A percentile compares a stretch with the other conserved stretches of the same genome.
Conservation (phyloP, 2,113 vertebrate species). For the Pampusana beccarii region DNA sequence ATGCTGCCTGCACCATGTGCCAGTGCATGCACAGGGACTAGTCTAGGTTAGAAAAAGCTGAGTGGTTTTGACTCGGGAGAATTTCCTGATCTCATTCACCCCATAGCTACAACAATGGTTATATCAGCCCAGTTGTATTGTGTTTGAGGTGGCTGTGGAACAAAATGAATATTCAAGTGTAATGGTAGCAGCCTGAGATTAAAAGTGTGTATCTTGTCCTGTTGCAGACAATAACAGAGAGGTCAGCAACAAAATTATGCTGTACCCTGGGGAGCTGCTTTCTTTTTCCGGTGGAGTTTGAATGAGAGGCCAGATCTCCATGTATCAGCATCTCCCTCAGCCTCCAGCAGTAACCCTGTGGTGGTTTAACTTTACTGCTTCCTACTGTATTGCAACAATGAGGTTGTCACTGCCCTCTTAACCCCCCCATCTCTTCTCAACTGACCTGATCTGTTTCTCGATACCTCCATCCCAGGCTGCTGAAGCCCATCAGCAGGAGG, state of each 20-base stretch:
- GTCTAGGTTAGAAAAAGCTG: neutral
- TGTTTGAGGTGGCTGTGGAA: neutral
- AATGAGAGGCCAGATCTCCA: neutral
- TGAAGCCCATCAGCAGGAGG: neutral
- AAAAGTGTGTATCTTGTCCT: neutral
- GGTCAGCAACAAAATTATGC: neutral
- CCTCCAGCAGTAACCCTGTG: neutral
- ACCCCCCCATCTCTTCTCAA: neutral
- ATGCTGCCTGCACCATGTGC: neutral
- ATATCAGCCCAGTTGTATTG: neutral
- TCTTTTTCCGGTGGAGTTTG: neutral
- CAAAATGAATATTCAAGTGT: neutral
- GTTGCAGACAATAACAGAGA: neutral
- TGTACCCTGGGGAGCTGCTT: neutral
- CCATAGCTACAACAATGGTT: neutral
- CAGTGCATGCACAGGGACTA: fast-evolving
- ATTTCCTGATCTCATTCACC: neutral
- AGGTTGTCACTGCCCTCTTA: neutral
- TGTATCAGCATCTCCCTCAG: neutral
- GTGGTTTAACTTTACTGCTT: neutral
- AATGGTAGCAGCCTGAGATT: neutral
- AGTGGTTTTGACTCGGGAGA: neutral
- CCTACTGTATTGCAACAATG: neutral
- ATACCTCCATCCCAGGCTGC: neutral
- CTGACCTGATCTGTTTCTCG: neutral